Percentiles rank a stretch among this genome's conserved stretches.
Conservation (phyloP, 2,797 vertebrate species). For the Psittacula echo region DNA sequence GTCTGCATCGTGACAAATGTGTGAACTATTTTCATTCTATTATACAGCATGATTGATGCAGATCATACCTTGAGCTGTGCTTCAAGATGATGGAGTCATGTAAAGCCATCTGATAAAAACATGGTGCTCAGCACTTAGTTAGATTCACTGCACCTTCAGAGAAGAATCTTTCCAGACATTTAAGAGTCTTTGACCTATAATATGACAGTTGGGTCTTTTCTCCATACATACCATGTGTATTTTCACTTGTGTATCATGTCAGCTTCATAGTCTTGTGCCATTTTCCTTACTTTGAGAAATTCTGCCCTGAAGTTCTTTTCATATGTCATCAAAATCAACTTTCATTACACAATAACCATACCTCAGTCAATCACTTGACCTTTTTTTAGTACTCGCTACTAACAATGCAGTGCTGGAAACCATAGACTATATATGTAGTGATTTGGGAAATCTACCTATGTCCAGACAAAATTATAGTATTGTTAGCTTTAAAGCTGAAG, state of each 20-base stretch:
- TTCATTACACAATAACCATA: neutral
- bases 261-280: neutral
- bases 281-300: constrained; percentile 1
- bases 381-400: neutral
- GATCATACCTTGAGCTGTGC: neutral
- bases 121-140: neutral
- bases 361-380: neutral
- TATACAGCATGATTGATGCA: neutral
- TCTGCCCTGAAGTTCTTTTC: neutral
- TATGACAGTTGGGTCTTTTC: neutral
- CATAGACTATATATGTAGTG: neutral
- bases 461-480: neutral
- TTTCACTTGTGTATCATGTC: neutral
- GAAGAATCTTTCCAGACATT: neutral
- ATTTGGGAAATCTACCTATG: neutral
- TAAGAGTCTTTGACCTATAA: neutral
- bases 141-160: neutral
- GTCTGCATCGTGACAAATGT: neutral
- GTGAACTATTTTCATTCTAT: constrained; percentile 3
- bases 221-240: accelerated
- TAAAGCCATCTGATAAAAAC: neutral
- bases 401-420: neutral
- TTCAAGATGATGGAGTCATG: neutral
- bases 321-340: neutral
- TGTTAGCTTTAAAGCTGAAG: neutral